Evolutionary conservation across 23 tunicate species (phyloP).

Genomic region (Styela plicata): DNA sequence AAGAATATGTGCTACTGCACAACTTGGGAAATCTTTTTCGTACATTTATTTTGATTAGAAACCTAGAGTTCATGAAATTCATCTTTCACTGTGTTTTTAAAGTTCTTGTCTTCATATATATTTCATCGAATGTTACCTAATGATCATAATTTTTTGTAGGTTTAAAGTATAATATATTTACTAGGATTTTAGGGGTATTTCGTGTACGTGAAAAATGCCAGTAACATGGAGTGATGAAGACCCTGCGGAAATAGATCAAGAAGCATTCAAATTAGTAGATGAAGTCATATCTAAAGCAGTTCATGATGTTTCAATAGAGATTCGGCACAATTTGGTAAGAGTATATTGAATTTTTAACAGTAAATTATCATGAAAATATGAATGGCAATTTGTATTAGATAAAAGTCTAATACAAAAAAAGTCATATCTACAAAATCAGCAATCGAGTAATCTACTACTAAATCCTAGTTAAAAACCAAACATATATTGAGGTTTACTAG

Average conservation of each 20-base stretch:
- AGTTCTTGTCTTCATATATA: neutral
- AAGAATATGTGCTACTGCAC: no score
- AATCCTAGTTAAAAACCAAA: no score
- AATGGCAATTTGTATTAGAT: no score
- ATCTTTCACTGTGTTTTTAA: neutral
- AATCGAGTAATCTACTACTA: no score
- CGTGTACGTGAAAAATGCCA: neutral
- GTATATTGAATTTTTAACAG: neutral
- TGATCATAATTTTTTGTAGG: neutral
- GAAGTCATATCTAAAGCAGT: conserved; percentile 51
- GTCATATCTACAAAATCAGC: no score
- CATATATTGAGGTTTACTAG: no score
- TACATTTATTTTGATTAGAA: no score
- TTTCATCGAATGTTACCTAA: neutral
- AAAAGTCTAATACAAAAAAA: no score
- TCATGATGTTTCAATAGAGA: conserved; percentile 41
- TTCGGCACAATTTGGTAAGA: conserved; percentile 55
- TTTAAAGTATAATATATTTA: no score
- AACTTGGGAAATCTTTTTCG: no score
- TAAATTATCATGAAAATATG: no score
- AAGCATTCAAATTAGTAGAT: conserved; percentile 59
- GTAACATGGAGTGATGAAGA: conserved; percentile 1
- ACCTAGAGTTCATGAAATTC: neutral
- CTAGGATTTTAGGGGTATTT: neutral
- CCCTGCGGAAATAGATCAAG: conserved; percentile 36